Conservation (phyloP, 2,113 vertebrate species). For the Neodon shergylaensis region DNA sequence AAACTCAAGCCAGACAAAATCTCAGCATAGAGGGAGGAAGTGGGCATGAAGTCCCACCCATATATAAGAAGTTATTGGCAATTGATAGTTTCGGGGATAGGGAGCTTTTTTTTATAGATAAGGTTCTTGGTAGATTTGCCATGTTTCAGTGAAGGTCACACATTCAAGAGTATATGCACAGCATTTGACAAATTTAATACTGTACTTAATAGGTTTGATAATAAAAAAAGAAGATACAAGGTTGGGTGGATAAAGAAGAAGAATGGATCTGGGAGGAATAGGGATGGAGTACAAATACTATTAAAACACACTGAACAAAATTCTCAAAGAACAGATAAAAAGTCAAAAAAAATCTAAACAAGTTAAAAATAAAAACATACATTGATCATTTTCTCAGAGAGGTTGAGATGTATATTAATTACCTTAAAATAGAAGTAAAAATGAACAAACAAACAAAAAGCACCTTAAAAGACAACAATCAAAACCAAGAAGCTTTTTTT, state of each 20-base stretch:
- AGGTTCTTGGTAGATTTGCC: no score
- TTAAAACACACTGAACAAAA: background rate
- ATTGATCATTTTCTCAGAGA: background rate
- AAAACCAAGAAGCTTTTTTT: background rate
- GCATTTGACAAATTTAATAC: background rate
- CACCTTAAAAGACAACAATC: background rate
- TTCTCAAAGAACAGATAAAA: background rate
- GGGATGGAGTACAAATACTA: background rate
- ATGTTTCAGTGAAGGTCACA: background rate
- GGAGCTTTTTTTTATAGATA: background rate
- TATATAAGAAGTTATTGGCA: background rate
- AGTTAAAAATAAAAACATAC: slow-evolving; percentile 5
- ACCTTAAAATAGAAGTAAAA: background rate
- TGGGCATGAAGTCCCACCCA: background rate
- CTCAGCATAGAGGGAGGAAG: background rate
- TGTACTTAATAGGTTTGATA: background rate
- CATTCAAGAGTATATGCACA: no score
- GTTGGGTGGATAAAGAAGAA: background rate
- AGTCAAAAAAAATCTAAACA: background rate
- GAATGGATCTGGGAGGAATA: background rate
- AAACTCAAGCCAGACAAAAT: background rate
- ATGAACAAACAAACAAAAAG: background rate
- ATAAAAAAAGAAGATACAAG: background rate
- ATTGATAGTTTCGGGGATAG: background rate
- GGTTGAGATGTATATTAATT: background rate